Evolutionary conservation across 2,797 vertebrate species (phyloP).

Genomic region (Chelonia mydas): DNA sequence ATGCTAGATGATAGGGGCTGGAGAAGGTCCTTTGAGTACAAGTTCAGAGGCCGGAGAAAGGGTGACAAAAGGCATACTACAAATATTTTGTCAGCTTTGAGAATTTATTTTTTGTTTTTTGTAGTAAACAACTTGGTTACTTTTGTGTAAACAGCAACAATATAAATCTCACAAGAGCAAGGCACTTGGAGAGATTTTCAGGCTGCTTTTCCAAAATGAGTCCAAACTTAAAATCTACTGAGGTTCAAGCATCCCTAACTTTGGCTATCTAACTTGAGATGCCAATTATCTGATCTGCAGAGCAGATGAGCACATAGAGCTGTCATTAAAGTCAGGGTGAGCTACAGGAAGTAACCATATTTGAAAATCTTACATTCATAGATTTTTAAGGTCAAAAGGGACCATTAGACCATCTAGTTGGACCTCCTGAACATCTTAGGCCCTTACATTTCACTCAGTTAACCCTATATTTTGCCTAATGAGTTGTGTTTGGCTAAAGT

Average conservation of each 20-base stretch:
- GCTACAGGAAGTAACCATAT: background rate
- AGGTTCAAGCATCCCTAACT: background rate
- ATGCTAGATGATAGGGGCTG: background rate
- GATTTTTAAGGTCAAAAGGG: background rate
- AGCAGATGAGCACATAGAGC: background rate
- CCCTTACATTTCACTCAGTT: background rate
- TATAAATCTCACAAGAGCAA: background rate
- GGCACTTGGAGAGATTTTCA: background rate
- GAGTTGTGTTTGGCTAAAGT: background rate
- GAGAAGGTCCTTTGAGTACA: background rate
- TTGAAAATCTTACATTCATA: background rate
- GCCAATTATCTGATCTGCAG: background rate
- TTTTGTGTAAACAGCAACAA: background rate
- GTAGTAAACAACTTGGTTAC: background rate
- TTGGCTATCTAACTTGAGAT: background rate
- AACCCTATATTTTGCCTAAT: background rate
- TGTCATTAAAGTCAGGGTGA: background rate
- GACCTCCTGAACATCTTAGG: background rate
- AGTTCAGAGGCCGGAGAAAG: background rate
- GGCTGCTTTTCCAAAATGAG: background rate
- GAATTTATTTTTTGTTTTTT: background rate
- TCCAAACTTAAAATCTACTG: background rate
- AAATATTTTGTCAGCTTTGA: background rate
- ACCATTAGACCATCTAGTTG: background rate
- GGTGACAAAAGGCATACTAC: background rate